phyloP scores from a whole-genome alignment of 2,888 invertebrate genomes.

The Hololepta plana region DNA sequence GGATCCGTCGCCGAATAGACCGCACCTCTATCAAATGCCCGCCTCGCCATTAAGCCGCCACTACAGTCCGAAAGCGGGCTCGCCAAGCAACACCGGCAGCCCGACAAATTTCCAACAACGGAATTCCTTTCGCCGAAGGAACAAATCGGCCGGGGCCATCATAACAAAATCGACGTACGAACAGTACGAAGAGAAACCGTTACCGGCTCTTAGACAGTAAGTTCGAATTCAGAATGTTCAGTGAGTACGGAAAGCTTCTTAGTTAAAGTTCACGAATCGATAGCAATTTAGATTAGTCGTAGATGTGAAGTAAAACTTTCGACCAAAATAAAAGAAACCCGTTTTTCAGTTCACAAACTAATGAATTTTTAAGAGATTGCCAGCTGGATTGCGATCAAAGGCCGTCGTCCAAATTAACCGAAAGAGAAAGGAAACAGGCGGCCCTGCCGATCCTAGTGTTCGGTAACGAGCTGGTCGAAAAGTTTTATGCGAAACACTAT shows the following conservation, averaged over 20 bases:
- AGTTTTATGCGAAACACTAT: conserved; percentile 79
- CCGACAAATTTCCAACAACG: conserved; percentile 30
- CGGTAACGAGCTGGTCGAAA: conserved; percentile 77
- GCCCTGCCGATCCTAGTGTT: conserved; percentile 81
- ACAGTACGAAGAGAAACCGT: conserved; percentile 70
- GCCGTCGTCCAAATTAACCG: conserved; percentile 43
- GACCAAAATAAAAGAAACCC: too few species aligned
- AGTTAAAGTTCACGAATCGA: too few species aligned
- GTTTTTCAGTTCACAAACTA: conserved; percentile 54
- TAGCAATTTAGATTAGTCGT: too few species aligned
- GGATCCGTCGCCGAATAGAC: conserved; percentile 27
- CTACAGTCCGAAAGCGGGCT: conserved; percentile 30
- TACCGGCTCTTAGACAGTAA: conserved; percentile 76
- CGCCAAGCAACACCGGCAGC: conserved; percentile 26
- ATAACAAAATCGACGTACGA: conserved; percentile 49
- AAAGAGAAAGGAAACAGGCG: conserved; percentile 72
- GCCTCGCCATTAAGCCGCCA: conserved; percentile 28
- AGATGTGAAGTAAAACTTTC: too few species aligned
- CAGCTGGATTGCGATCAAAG: conserved; percentile 39
- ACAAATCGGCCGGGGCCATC: conserved; percentile 29
- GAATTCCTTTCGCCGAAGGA: conserved; percentile 40
- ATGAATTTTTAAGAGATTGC: conserved; percentile 60
- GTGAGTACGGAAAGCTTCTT: background rate
- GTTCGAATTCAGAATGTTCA: too few species aligned
- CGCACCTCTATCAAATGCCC: conserved; percentile 10